Base-by-base conservation (phyloP, 2,888 invertebrate genomes). In the Sepioteuthis lessoniana region DNA sequence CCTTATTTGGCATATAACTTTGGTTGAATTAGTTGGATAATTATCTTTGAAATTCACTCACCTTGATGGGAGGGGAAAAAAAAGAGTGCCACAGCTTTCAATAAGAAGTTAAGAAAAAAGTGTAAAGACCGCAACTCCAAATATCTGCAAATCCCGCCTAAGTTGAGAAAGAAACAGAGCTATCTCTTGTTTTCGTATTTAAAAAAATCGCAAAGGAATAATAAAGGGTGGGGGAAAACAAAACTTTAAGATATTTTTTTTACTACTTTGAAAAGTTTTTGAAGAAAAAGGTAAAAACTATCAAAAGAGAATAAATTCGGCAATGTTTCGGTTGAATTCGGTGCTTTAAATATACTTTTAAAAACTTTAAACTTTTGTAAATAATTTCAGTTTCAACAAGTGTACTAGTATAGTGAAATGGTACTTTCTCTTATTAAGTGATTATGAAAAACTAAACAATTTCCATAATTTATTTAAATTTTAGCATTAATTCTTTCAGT, bases 91-190 rank as follows among this genome's bases (percentile, higher is more conserved):
- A 42, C 3, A 19, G 25, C 21, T 55, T 55, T 55, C 25, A 25
- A 55, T 25, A 55, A 55, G 25, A 25, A 21, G 55, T 5, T 21
- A 5, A 0, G 25, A 25, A 42, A 42, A 42, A 42, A 42, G 42
- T 42, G 42, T 47, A 8, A 8, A 8, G 13, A 13, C 16, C 25
- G 4, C 55, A 21, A 55, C 25, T 21, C 21, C 28, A 55, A 55
- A 55, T 50, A n/a, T 76, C 76, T 76, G 76, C n/a, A 76, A 76
- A 35, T 76, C n/a, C n/a, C 76, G 76, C 76, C 76, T n/a, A 76
- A 4, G 13, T 76, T 13, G 2, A n/a, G 0, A 16, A 76, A 76
- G n/a, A n/a, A 76, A 35, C 76, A 13, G n/a, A 76, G 76, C 76
- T 31, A 76, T 31, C 10, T 2, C n/a, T 10, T 76, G 16, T 76